Conservation (phyloP, 1,140 invertebrate genomes). For the Ips nitidus region DNA sequence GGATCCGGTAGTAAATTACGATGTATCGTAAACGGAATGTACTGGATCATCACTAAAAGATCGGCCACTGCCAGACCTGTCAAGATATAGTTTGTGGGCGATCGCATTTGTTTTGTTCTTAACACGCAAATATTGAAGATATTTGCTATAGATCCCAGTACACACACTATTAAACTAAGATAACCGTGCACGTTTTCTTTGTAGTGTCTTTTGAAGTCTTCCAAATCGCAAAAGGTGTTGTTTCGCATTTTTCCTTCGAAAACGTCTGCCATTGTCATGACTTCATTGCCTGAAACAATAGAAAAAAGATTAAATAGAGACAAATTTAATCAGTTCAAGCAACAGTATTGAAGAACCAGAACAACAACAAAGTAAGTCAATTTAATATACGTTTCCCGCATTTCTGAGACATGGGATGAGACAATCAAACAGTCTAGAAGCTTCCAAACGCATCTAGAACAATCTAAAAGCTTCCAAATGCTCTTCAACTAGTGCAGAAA, state of each 20-base stretch:
- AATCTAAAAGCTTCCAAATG: too few species aligned
- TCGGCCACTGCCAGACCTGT: conserved; percentile 90
- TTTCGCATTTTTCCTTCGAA: conserved; percentile 13
- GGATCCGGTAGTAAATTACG: conserved; percentile 65
- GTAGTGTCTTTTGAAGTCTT: conserved; percentile 31
- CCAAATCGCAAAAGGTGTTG: conserved; percentile 33
- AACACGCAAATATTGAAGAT: conserved; percentile 91
- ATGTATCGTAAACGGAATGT: conserved; percentile 86
- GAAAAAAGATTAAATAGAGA: background rate
- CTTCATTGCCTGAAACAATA: background rate
- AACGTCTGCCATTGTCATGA: conserved; percentile 5
- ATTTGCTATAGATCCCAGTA: conserved; percentile 93
- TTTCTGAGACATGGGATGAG: too few species aligned
- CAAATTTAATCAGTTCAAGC: too few species aligned
- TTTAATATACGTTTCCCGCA: too few species aligned
- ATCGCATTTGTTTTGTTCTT: conserved; percentile 76
- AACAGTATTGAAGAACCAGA: too few species aligned
- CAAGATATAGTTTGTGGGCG: conserved; percentile 80
- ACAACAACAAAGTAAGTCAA: too few species aligned
- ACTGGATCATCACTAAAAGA: conserved; percentile 90
- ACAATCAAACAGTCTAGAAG: too few species aligned
- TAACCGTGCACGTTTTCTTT: conserved; percentile 35
- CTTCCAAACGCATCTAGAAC: too few species aligned
- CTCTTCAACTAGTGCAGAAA: too few species aligned
- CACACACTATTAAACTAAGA: conserved; percentile 70